Evolutionary conservation across 2,113 vertebrate genomes (phyloP).

Genomic region (Eptesicus fuscus): DNA sequence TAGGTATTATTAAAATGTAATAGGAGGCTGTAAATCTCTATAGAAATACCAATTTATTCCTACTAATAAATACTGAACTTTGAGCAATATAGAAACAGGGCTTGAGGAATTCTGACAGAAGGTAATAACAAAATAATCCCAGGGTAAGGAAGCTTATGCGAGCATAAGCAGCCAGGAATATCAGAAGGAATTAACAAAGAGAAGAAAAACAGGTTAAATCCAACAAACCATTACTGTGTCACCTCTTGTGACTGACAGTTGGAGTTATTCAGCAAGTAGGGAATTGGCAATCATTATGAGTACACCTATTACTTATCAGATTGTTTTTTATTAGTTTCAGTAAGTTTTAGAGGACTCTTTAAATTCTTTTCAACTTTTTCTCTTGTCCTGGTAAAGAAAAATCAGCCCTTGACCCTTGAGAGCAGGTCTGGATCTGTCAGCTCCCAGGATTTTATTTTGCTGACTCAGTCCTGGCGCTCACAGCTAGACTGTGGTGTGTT

Average conservation of each 20-base stretch:
- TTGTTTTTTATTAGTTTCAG: not conserved
- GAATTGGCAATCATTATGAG: not conserved
- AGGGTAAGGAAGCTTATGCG: not conserved
- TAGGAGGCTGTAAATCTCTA: not conserved
- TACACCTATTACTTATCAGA: not conserved
- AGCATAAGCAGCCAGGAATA: not conserved
- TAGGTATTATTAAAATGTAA: not conserved
- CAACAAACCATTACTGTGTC: not conserved
- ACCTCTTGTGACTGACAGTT: not conserved
- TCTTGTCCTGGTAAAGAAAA: not conserved
- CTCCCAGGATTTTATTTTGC: not conserved
- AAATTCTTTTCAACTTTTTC: not conserved
- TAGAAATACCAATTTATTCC: not conserved
- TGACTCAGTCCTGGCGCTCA: not conserved
- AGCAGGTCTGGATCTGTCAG: not conserved
- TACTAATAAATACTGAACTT: not conserved
- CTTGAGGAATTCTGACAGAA: not conserved
- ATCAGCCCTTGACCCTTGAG: not conserved
- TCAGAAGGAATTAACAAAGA: not conserved
- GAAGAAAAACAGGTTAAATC: not conserved
- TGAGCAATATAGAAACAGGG: not conserved
- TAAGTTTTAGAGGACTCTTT: not conserved
- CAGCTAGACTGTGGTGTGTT: not conserved
- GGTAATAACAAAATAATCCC: not conserved
- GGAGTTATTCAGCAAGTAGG: not conserved